Base-by-base conservation (phyloP, 2,113 vertebrate genomes). In the Petroica traversi region DNA sequence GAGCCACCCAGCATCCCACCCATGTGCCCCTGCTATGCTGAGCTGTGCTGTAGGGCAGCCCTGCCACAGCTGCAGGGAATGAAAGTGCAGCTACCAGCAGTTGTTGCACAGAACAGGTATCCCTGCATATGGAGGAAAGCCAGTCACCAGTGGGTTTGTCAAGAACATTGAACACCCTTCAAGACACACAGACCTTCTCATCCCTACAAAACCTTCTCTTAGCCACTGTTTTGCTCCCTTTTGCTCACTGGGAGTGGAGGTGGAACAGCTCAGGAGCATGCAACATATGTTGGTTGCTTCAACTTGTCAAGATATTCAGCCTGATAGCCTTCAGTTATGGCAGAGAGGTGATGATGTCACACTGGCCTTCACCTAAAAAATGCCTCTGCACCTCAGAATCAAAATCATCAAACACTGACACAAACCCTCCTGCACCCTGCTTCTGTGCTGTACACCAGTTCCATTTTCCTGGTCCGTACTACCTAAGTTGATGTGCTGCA, bases 401-500 rank as follows among this genome's bases (percentile, higher is more conserved):
- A 69, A 61, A 62, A 29, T 19, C 28, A 58, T 33, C 8, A 38
- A 33, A 38, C 24, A 46, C 0, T 0, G 59, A 41, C 12, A 45
- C 23, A 89, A 52, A 31, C 5, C 4, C 6, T 41, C 15, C 46
- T 0, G 1, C 33, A 46, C 3, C 7, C 8, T 62, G 45, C 34
- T 69, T 86, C 49, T 77, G 20, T 38, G 16, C 19, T 64, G n/a
- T n/a, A 6, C 17, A 34, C 8, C 0, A 1, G 11, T 46, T 67
- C 20, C 14, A n/a, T 85, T 86, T 87, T 34, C 8, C 19, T 22
- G 28, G 19, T 49, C 59, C 67, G 16, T 23, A 25, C 20, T 40
- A 16, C 26, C 29, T 0, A 0, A 46, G 5, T 11, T 3, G 3
- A 34, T 2, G 1, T n/a, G 31, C 9, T 54, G 23, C 28, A 49